A percentile compares a stretch with the other conserved stretches of the same genome.
Conservation (phyloP, 2,113 vertebrate species). For the Chaetorhynchus papuensis region DNA sequence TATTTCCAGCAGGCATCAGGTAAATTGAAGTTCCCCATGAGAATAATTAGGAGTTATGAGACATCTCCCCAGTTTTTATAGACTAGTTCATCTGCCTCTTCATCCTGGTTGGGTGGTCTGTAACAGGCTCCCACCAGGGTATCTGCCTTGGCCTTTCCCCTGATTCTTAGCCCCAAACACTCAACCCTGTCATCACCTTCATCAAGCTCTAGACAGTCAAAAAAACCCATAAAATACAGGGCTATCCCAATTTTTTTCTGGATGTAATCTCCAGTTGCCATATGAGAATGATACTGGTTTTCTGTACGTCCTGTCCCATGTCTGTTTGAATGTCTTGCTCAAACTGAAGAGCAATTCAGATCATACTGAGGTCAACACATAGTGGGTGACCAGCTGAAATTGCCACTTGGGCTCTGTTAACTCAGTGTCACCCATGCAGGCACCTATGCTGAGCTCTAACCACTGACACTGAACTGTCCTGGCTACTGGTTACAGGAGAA, state of each 20-base stretch:
- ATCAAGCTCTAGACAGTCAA: neutral
- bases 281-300: neutral
- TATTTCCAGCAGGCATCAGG: neutral
- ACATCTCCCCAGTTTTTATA: neutral
- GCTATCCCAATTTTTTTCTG: neutral
- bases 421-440: rapidly evolving
- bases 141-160: neutral
- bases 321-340: neutral
- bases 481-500: neutral
- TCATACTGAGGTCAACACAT: neutral
- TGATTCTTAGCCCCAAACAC: neutral
- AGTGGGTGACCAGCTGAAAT: neutral
- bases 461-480: neutral
- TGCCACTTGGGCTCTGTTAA: neutral
- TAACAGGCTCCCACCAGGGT: neutral
- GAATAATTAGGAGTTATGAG: neutral
- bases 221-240: neutral
- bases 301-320: rapidly evolving
- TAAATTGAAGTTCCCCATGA: neutral
- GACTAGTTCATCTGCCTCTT: neutral
- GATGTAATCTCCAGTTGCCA: neutral
- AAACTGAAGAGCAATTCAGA: neutral
- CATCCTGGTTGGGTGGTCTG: neutral
- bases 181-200: neutral
- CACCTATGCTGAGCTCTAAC: neutral